A percentile compares a stretch with the other conserved stretches of the same genome.
phyloP scores from a whole-genome alignment of 2,888 invertebrate species.

The Mactromeris polynyma region DNA sequence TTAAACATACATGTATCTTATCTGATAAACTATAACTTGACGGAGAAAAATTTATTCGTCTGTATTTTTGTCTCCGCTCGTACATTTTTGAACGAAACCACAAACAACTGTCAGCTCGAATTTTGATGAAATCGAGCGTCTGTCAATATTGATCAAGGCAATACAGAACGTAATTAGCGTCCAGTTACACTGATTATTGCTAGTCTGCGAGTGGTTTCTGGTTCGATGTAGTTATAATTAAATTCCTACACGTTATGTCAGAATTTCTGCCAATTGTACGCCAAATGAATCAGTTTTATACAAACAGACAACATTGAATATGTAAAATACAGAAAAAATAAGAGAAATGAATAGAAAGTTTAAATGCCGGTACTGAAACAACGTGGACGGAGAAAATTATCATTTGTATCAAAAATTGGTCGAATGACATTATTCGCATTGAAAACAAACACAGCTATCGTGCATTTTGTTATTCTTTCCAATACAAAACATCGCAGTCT shows the following conservation, averaged over 20 bases:
- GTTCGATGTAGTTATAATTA: not conserved
- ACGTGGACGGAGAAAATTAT: no score
- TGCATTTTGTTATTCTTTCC: no score
- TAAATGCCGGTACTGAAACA: no score
- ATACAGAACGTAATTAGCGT: not conserved
- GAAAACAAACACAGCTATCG: no score
- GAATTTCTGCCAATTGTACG: not conserved
- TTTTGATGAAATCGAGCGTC: conserved; percentile 4
- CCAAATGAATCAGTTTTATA: not conserved
- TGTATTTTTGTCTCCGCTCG: not conserved
- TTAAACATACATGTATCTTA: no score
- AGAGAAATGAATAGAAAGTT: no score
- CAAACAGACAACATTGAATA: not conserved
- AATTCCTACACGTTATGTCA: not conserved
- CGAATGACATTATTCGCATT: no score
- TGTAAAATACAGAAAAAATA: no score
- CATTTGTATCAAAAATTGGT: no score
- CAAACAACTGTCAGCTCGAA: not conserved
- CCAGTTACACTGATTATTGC: not conserved
- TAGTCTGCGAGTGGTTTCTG: not conserved
- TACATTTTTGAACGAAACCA: not conserved
- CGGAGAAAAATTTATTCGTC: not conserved
- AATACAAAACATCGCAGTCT: no score
- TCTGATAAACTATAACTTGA: not conserved
- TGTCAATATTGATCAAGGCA: conserved; percentile 12